These are phyloP conservation scores for Holothuria scabra DNA, from an alignment of 53 echinoderm and acorn worm genomes.

Conservation along the genomic window DNA sequence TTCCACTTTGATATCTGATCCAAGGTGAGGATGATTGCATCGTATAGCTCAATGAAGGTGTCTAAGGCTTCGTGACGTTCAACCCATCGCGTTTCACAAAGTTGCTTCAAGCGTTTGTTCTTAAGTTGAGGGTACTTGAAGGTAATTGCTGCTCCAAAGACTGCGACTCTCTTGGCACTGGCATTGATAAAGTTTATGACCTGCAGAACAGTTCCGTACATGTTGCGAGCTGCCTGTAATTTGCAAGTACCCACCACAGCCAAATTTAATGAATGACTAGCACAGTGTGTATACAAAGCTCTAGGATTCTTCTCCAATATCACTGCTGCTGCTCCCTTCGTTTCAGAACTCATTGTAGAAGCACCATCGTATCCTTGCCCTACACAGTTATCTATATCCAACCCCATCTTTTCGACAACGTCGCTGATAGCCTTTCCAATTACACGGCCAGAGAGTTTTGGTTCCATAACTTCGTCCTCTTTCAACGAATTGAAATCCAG, in stretches of 20 bases:
- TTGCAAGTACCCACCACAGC: constrained; percentile 43
- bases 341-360: constrained; percentile 38
- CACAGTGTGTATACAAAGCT: constrained; percentile 41
- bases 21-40: constrained; percentile 1
- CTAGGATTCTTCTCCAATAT: constrained; percentile 41
- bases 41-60: background rate
- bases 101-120: no score
- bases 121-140: no score
- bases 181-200: no score
- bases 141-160: no score
- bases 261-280: constrained; percentile 45
- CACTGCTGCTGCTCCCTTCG: constrained; percentile 5
- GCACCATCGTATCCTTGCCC: constrained; percentile 57
- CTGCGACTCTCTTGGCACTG: no score
- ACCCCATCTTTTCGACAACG: constrained; percentile 40
- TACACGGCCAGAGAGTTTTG: constrained; percentile 16
- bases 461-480: constrained; percentile 14
- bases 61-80: no score
- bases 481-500: constrained; percentile 1
- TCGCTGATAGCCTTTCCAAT: constrained; percentile 22
- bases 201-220: no score
- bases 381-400: constrained; percentile 38
- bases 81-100: no score
- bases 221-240: constrained; percentile 4
- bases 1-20: constrained; percentile 15